Evolutionary conservation across 30 jellyfish, hydroid and myxozoan species (phyloP).

Genomic region (Clytia hemisphaerica): DNA sequence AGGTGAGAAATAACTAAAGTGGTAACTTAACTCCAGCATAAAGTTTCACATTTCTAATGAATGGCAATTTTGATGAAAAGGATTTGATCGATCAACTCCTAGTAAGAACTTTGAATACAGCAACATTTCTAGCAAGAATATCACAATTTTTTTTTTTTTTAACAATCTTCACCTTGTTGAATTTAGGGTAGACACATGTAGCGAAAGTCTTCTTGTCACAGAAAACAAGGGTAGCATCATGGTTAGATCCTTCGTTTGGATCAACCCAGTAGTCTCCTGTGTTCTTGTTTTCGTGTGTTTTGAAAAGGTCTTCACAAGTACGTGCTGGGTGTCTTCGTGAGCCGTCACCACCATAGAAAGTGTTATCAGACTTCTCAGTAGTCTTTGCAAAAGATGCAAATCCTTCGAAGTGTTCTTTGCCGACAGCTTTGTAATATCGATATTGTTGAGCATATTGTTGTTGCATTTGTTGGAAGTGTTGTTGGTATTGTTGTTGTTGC

Average conservation of each 20-base stretch:
- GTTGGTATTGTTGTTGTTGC: constrained; percentile 13
- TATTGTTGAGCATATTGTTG: constrained; percentile 26
- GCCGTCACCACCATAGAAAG: constrained; percentile 36
- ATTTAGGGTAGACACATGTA: constrained; percentile 83
- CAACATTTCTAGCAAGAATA: not conserved
- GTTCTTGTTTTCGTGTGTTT: constrained; percentile 45
- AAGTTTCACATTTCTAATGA: not conserved
- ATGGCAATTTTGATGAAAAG: not conserved
- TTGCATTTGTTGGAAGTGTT: constrained; percentile 7
- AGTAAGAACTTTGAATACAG: no score
- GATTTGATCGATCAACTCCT: no score
- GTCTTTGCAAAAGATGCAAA: not conserved
- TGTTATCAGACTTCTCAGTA: not conserved
- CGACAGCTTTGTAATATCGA: constrained; percentile 14
- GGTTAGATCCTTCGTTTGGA: constrained; percentile 84
- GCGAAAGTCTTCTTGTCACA: constrained; percentile 57
- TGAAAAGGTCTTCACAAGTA: constrained; percentile 75
- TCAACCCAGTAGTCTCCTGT: constrained; percentile 85
- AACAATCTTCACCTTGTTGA: constrained; percentile 39
- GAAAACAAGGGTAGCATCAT: constrained; percentile 62
- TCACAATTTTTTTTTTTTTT: not conserved
- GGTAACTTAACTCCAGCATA: no score
- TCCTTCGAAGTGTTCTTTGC: constrained; percentile 13
- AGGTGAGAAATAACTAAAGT: not conserved
- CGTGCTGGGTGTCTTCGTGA: constrained; percentile 78